Evolutionary conservation across 1,140 invertebrate species (phyloP).

Genomic region (Steinernema feltiae): DNA sequence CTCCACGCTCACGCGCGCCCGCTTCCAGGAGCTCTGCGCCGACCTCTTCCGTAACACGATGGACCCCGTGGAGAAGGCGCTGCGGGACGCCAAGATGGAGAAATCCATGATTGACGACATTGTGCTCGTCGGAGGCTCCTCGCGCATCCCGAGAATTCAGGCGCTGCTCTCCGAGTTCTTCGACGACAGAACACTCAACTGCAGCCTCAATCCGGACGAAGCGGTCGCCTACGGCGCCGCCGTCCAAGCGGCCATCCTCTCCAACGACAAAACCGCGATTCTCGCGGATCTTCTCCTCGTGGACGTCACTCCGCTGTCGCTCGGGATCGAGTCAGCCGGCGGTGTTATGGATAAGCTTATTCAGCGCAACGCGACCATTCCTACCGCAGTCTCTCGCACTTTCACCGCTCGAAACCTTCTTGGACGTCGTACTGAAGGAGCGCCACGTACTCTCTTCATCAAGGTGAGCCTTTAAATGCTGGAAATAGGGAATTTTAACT

Average conservation of each 20-base stretch:
- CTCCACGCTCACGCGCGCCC: slow-evolving; percentile 85
- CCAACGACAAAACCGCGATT: slow-evolving; percentile 85
- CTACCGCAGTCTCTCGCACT: slow-evolving; percentile 86
- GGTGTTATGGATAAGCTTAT: slow-evolving; percentile 90
- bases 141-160: slow-evolving; percentile 93
- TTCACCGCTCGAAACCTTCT: no score
- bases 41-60: slow-evolving; percentile 81
- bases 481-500: no score
- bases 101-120: slow-evolving; percentile 85
- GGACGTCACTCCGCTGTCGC: slow-evolving; percentile 84
- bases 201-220: slow-evolving; percentile 66
- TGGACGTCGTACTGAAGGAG: slow-evolving; percentile 91
- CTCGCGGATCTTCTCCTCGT: slow-evolving; percentile 82
- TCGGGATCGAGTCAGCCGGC: slow-evolving; percentile 95
- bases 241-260: slow-evolving; percentile 73
- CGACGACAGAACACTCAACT: slow-evolving; percentile 93
- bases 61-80: slow-evolving; percentile 85
- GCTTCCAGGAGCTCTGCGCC: slow-evolving; percentile 85
- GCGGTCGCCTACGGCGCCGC: slow-evolving; percentile 66
- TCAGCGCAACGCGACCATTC: slow-evolving; percentile 87
- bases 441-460: slow-evolving; percentile 80
- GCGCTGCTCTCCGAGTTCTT: slow-evolving; percentile 70
- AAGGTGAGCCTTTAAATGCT: no score
- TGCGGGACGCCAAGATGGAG: slow-evolving; percentile 83
- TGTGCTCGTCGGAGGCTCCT: slow-evolving; percentile 90